phyloP scores from a whole-genome alignment of 2,888 invertebrate genomes.

The Pimpla rufipes region DNA sequence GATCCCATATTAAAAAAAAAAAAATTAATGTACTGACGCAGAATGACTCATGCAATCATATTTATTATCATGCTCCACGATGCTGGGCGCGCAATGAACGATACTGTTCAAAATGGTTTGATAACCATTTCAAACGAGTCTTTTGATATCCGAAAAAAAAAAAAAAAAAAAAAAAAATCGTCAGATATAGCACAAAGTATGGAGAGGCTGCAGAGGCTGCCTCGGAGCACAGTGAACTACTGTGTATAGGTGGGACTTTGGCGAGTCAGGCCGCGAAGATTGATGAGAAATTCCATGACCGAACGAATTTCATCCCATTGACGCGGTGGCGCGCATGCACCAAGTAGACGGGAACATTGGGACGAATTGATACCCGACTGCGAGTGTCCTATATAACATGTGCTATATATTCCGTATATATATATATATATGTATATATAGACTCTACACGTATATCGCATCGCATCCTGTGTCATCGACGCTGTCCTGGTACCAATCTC shows the following conservation, averaged over 20 bases:
- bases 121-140: constrained; percentile 30
- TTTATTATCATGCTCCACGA: not conserved
- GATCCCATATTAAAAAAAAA: not conserved
- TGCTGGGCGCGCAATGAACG: not conserved
- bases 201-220: not conserved
- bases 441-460: not conserved
- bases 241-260: constrained; percentile 25
- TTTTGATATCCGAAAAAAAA: constrained; percentile 6
- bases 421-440: constrained; percentile 7
- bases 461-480: constrained; percentile 28
- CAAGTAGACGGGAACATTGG: constrained; percentile 46
- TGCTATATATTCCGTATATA: not conserved
- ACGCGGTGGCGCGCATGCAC: constrained; percentile 33
- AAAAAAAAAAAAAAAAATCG: not conserved
- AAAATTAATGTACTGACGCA: not conserved
- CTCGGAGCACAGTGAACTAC: constrained; percentile 13
- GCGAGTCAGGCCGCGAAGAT: constrained; percentile 31
- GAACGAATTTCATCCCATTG: constrained; percentile 57
- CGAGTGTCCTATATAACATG: constrained; percentile 8
- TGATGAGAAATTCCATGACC: constrained; percentile 56
- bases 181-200: not conserved
- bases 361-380: constrained; percentile 47
- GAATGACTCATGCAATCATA: not conserved
- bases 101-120: not conserved
- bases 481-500: constrained; percentile 39